These are phyloP conservation scores for Hyles vespertilio DNA, from an alignment of 1,140 invertebrate species.

Conservation along the genomic window DNA sequence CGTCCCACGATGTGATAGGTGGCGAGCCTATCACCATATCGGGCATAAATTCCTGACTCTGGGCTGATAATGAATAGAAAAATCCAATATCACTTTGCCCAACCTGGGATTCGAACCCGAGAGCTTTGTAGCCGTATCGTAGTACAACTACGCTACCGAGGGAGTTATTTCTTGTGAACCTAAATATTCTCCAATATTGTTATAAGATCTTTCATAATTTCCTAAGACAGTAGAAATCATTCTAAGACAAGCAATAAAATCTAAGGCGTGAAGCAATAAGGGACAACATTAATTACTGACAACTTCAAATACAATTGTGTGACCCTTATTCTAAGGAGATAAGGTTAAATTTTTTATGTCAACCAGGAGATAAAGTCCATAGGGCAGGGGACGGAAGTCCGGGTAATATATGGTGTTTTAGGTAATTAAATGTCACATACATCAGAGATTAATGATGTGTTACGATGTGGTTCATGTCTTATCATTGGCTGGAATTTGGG, in stretches of 20 bases:
- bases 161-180: too few relatives aligned
- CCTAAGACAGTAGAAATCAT: slow-evolving; percentile 34
- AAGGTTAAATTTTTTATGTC: neutral
- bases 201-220: too few relatives aligned
- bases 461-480: slow-evolving; percentile 33
- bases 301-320: neutral
- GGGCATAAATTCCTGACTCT: too few relatives aligned
- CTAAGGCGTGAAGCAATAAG: slow-evolving; percentile 72
- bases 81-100: too few relatives aligned
- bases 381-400: slow-evolving; percentile 64
- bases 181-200: too few relatives aligned
- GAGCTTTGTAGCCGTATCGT: too few relatives aligned
- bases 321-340: neutral
- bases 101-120: too few relatives aligned
- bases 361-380: slow-evolving; percentile 31
- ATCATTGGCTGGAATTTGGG: slow-evolving; percentile 12
- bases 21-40: too few relatives aligned
- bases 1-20: too few relatives aligned
- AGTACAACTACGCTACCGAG: too few relatives aligned
- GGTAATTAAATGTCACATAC: slow-evolving; percentile 74
- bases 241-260: slow-evolving; percentile 58
- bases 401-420: slow-evolving; percentile 73
- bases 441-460: slow-evolving; percentile 74
- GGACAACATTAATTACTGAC: slow-evolving; percentile 66
- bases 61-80: too few relatives aligned